Evolutionary conservation across 2,113 vertebrate species (phyloP), one percentile per base, ranked within the genome.

Genomic region (Patagioenas fasciata): DNA sequence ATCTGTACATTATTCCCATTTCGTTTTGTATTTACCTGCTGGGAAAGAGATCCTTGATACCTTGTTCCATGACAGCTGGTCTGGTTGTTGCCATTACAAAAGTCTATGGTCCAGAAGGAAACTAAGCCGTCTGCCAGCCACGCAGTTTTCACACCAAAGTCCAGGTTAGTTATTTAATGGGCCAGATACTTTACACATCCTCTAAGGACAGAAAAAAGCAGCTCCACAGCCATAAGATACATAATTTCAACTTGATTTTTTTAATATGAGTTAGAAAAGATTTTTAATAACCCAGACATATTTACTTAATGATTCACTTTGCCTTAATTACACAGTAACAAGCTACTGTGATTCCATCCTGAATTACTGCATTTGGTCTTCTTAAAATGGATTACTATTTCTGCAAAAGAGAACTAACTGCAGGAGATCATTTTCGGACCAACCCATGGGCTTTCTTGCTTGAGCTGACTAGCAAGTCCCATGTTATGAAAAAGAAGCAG

Each of bases 401-500:
- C 58, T 81, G 32, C 21, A 88, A 31, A 88, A 82, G 19, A 65
- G 19, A 74, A 51, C 28, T 75, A 92, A 70, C 8, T 8, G 42
- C 56, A 80, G 34, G 42, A 79, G 60, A 36, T 60, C 1, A 40
- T 58, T 73, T 66, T 80, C 8, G 83, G 24, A 73, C 58, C n/a
- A 79, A 53, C 26, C 9, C 28, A 70, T 42, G 10, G 66, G 50
- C 14, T 13, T 80, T 84, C 57, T 71, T 94, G 77, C 25, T 84
- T 69, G 42, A 64, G 29, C 25, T 85, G 57, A 87, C 21, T 25
- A 56, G 26, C n/a, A 64, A 89, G 81, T 84, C 67, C 16, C 1
- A 1, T 16, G 4, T 64, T 97, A 96, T 47, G 92, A 97, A 89
- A 95, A 71, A 81, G 95, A 97, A 56, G 91, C 73, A 75, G 97